phyloP scores from a whole-genome alignment of 2,888 invertebrate genomes.

The Eupithecia dodoneata region DNA sequence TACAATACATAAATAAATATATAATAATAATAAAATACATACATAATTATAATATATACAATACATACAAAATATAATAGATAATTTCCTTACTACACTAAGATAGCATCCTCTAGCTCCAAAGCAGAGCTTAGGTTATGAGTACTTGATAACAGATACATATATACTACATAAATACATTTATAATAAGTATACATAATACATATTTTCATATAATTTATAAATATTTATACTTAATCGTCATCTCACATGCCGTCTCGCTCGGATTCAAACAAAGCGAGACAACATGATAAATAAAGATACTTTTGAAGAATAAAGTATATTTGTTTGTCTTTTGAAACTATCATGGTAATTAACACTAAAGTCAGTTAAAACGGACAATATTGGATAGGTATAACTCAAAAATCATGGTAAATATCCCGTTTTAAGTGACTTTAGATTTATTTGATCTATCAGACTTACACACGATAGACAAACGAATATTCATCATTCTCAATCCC shows the following conservation, averaged over 20 bases:
- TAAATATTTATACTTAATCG: neutral
- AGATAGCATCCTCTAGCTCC: neutral
- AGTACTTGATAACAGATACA: neutral
- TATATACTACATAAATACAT: neutral
- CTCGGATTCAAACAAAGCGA: neutral
- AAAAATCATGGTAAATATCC: too few species aligned
- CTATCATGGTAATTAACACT: too few species aligned
- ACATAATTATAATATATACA: neutral
- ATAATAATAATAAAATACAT: neutral
- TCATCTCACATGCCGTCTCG: neutral
- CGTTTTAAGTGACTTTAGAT: too few species aligned
- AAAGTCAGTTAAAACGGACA: too few species aligned
- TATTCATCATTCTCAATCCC: too few species aligned
- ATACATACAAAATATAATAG: neutral
- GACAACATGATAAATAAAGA: neutral
- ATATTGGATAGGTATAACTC: too few species aligned
- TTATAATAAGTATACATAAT: neutral
- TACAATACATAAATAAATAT: neutral
- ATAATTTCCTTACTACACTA: neutral
- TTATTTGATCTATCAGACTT: neutral
- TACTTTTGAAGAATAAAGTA: neutral
- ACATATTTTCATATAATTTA: neutral
- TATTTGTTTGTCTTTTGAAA: neutral
- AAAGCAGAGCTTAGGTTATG: neutral
- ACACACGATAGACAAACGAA: too few species aligned